Percentiles rank a stretch among this genome's conserved stretches.
These are phyloP conservation scores for Holotrichia oblita DNA, from an alignment of 1,140 invertebrate genomes.

Conservation along the genomic window DNA sequence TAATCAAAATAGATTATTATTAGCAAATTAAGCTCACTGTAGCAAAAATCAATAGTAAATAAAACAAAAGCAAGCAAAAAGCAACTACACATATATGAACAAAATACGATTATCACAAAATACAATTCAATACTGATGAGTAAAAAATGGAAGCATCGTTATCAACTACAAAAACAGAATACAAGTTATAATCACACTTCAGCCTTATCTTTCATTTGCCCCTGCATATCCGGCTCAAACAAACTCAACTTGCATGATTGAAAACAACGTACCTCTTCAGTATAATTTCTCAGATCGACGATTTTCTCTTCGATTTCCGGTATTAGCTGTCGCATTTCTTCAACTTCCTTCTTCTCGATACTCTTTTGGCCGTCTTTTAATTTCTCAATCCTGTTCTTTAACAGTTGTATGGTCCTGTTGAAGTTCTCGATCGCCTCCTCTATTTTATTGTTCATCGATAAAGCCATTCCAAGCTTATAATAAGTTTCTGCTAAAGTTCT, in stretches of 20 bases:
- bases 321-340: constrained; percentile 79
- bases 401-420: constrained; percentile 73
- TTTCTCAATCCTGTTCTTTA: constrained; percentile 73
- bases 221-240: constrained; percentile 24
- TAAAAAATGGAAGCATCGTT: background rate
- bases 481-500: constrained; percentile 71
- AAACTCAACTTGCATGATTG: constrained; percentile 38
- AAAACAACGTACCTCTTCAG: constrained; percentile 67
- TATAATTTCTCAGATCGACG: constrained; percentile 78
- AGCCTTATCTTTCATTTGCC: constrained; percentile 35
- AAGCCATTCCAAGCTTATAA: constrained; percentile 85
- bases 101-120: constrained; percentile 24
- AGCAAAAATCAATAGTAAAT: background rate
- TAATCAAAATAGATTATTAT: background rate
- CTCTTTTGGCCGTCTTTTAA: constrained; percentile 65
- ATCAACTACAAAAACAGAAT: background rate
- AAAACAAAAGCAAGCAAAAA: constrained; percentile 31
- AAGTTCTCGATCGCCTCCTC: constrained; percentile 78
- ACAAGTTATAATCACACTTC: constrained; percentile 28
- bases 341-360: constrained; percentile 75
- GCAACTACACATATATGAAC: constrained; percentile 14
- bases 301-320: constrained; percentile 89
- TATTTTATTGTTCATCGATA: constrained; percentile 77
- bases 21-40: background rate
- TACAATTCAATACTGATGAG: constrained; percentile 20